Base-by-base conservation (phyloP, 2,113 vertebrate species). In the Laterallus jamaicensis region DNA sequence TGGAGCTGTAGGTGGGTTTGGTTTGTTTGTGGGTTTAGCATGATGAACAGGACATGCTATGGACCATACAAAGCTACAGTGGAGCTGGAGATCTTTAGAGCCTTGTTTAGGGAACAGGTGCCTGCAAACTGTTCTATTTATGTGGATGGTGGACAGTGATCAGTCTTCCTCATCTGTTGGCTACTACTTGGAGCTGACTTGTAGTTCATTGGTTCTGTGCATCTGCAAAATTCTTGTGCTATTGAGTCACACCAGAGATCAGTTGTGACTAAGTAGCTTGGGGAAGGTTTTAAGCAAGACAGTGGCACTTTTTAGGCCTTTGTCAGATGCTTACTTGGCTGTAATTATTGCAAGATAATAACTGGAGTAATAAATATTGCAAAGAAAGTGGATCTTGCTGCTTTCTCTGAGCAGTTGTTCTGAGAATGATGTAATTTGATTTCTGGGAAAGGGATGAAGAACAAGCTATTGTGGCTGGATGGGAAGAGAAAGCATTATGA, bases 281-380 rank as follows among this genome's bases (percentile, higher is more conserved):
- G 63, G 59, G 76, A 60, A 78, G 56, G 42, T 60, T 90, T 92
- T 71, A 44, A 52, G 60, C 32, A 7, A 32, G 95, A 37, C 37
- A n/a, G 0, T 28, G 37, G 11, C 81, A 50, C 22, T 71, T 58
- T 50, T 78, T 39, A 78, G 62, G 56, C 42, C 52, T 78, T 49
- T 28, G 37, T 92, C 18, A 50, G 67, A 69, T 80, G 25, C 42
- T 73, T 69, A 8, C 31, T 90, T 92, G 80, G 60, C 83, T 82
- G 22, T 75, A 37, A 40, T 10, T 67, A 19, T 32, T 92, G 68
- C 39, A 82, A 56, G 78, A 64, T 83, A 70, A 39, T 80, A 85
- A 64, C 62, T 56, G 32, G 52, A 75, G 7, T 93, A 80, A 92
- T 78, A 86, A 94, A 88, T 95, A 69, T 31, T 91, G 66, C 73